phyloP scores from a whole-genome alignment of 2,888 invertebrate species.

The Xestia xanthographa region DNA sequence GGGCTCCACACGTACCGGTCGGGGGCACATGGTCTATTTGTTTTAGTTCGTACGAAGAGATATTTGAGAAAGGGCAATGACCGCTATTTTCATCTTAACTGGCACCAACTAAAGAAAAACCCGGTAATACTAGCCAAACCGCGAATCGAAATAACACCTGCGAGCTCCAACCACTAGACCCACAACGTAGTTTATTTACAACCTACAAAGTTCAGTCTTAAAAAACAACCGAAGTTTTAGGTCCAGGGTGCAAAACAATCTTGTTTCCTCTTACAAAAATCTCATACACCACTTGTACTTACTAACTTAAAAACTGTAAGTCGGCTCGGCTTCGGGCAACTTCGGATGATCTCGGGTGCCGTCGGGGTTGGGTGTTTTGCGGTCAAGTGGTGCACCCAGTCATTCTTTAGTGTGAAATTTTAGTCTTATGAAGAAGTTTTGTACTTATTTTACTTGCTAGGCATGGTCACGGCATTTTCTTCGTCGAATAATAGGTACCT shows the following conservation, averaged over 20 bases:
- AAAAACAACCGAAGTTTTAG: background rate
- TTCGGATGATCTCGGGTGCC: background rate
- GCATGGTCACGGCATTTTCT: background rate
- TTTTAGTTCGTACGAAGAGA: too few relatives aligned
- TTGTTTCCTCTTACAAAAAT: conserved; percentile 29
- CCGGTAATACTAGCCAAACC: background rate
- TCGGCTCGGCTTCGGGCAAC: background rate
- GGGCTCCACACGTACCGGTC: too few relatives aligned
- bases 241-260: conserved; percentile 8
- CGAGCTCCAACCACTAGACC: background rate
- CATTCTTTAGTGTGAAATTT: conserved; percentile 30
- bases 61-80: too few relatives aligned
- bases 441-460: conserved; percentile 13
- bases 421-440: conserved; percentile 17
- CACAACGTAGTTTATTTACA: background rate
- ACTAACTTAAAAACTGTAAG: conserved; percentile 43
- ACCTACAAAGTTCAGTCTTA: background rate
- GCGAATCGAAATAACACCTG: background rate
- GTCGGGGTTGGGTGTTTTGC: conserved; percentile 31
- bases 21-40: too few relatives aligned
- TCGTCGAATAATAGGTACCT: too few relatives aligned
- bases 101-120: too few relatives aligned
- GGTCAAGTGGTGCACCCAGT: conserved; percentile 49
- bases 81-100: too few relatives aligned
- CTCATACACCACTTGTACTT: conserved; percentile 21